Evolutionary conservation across 1,140 invertebrate species (phyloP), one percentile per base, ranked within the genome.

Genomic region (Aporrectodea caliginosa): DNA sequence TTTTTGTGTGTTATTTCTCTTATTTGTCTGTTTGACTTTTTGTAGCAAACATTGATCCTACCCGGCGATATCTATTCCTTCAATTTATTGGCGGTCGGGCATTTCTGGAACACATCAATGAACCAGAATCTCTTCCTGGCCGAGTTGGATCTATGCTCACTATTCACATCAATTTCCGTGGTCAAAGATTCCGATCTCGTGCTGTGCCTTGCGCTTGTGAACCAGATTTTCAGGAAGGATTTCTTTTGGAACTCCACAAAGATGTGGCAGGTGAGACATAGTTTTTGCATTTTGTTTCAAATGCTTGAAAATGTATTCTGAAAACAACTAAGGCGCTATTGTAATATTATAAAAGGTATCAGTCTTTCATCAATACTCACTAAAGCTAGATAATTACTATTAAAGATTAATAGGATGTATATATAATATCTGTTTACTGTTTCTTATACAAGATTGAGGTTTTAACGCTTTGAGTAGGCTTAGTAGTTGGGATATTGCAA

Each of bases 191-290:
- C 76, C 85, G 83, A 75, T 87, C 87, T n/a, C 76, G 85, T 31
- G 85, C 88, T 14, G 84, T 86, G 14, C 83, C 85, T 1, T 88
- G 86, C 84, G 86, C 86, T 1, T 86, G 86, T 84, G 88, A 88
- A 79, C 88, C 88, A 2, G 83, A 84, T 35, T 84, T 88, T 79
- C 84, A 86, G 75, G 87, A 88, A 77, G 86, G 85, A 2, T 88
- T 88, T 81, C 80, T 88, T 27, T 76, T 88, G 2, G 88, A 88
- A 80, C 81, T 88, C 6, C 87, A 88, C 81, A 88, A 87, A 81
- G 85, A 87, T 29, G 69, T 80, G 27, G 82, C 84, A 77, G 85
- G 86, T 85, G n/a, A n/a, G n/a, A n/a, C n/a, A n/a, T n/a, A n/a
- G n/a, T n/a, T n/a, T n/a, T n/a, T n/a, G n/a, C n/a, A n/a, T n/a